These are phyloP conservation scores for Drosophila eohydei DNA, from an alignment of 2,888 invertebrate species.

Conservation along the genomic window DNA sequence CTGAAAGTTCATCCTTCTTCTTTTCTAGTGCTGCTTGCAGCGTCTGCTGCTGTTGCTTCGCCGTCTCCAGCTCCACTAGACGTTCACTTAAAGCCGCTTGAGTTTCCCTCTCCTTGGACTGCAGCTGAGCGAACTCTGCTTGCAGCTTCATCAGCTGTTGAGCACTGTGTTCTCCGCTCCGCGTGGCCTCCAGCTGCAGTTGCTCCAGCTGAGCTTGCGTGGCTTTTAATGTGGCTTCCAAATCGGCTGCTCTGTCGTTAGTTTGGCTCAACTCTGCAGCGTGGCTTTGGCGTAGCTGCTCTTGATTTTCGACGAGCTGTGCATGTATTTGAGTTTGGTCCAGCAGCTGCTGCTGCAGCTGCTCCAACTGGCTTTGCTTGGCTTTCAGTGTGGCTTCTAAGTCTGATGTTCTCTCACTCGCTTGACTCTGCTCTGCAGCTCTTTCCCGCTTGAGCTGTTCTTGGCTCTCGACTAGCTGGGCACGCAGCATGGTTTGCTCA, in stretches of 20 bases:
- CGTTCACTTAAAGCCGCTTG: conserved; percentile 15
- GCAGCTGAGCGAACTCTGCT: conserved; percentile 39
- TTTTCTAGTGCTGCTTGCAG: conserved; percentile 56
- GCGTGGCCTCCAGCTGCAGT: conserved; percentile 45
- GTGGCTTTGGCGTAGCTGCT: conserved; percentile 50
- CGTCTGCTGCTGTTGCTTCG: conserved; percentile 49
- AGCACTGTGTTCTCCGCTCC: conserved; percentile 37
- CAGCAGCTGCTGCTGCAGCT: conserved; percentile 43
- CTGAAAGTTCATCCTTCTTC: conserved; percentile 50
- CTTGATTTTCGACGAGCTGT: conserved; percentile 25
- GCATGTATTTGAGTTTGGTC: conserved; percentile 37
- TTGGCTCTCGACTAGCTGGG: conserved; percentile 17
- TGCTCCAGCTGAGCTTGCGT: conserved; percentile 44
- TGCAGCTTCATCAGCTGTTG: conserved; percentile 51
- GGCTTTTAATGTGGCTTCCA: conserved; percentile 13
- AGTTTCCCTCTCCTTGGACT: conserved; percentile 17
- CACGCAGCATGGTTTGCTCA: conserved; percentile 9
- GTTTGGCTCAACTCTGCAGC: conserved; percentile 25
- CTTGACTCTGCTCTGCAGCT: background rate
- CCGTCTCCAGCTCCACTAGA: conserved; percentile 23
- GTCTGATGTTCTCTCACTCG: background rate
- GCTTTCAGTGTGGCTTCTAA: background rate
- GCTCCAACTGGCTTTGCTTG: conserved; percentile 9
- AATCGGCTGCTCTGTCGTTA: background rate
- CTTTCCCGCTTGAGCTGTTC: conserved; percentile 3